Evolutionary conservation across 2,797 vertebrate species (phyloP), one percentile per base, ranked within the genome.

Genomic region (Rhadinocentrus ornatus): DNA sequence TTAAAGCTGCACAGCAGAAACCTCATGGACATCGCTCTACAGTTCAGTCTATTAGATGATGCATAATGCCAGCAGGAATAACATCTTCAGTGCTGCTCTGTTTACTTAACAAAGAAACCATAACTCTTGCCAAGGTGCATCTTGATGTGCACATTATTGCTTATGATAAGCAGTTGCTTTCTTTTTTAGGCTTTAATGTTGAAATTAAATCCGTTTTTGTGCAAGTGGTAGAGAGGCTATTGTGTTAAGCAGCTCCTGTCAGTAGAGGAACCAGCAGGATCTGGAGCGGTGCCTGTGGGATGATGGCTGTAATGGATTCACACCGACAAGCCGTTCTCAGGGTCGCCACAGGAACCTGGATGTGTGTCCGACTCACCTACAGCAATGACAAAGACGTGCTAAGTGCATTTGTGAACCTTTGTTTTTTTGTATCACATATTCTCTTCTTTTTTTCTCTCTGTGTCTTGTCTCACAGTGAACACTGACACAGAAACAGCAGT

Each of bases 401-500:
- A 39, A 24, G 50, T 76, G 27, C 66, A 59, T 66, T 61, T 80
- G 68, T 80, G 56, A 72, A 60, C 44, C 32, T 71, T 39, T 69
- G 31, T 74, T 53, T 34, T n/a, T 56, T 50, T 52, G 18, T 50
- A 11, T 59, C 22, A 62, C 0, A 6, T 44, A 18, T 54, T 18
- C 10, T 65, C n/a, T 54, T 16, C 68, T 24, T 83, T 13, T 24
- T 13, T 24, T 52, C 34, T 71, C 27, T 74, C 31, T 83, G 24
- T 84, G 46, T 84, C 63, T 82, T 34, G 29, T 63, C 91, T 85
- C 63, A 79, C 91, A 98, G 97, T 98, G 86, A 98, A 97, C 92
- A 97, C 96, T 88, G 97, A 98, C 81, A 95, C 96, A 84, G 97
- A 97, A 93, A 97, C 97, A 77, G 97, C 97, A 0, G 97, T 98